Evolutionary conservation across 1,140 invertebrate species (phyloP), one percentile per base, ranked within the genome.

Genomic region (Aphelenchoides avenae): DNA sequence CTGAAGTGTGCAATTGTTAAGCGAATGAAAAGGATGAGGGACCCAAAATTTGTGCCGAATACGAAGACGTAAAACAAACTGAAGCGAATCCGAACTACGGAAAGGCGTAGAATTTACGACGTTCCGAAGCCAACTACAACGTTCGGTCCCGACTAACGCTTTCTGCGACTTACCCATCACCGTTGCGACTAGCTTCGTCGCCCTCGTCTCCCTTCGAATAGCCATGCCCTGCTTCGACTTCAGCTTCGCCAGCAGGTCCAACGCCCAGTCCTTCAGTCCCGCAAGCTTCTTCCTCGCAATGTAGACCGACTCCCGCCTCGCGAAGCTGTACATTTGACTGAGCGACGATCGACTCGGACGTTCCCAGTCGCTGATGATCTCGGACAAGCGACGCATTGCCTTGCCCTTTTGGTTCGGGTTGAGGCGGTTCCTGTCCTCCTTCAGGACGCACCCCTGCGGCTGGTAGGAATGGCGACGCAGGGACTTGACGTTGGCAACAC

Each of bases 191-290:
- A 75, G 47, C 44, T 75, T 75, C 13, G 73, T 75, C 20, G 75
- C 75, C 30, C 75, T 24, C 20, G 74, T 60, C 43, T 75, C 73
- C 26, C 75, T 11, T 13, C 73, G 46, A 46, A 75, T 76, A n/a
- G 75, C 72, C 70, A 77, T 72, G 44, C 73, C 73, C 55, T 75
- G 75, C 30, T 70, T 72, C 3, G 75, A 77, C 46, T 76, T 76
- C 1, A 75, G 50, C 58, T 77, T 77, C n/a, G 72, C 75, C 31
- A 77, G 36, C 7, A 75, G 39, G 40, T 75, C 73, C 13, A 75
- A 54, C 9, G 75, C 73, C 75, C 73, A 77, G 39, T 77, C 73
- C 51, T 75, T 75, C 5, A 75, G 46, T 15, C 73, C 73, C 26
- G 73, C 73, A 15, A 75, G 54, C 37, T 75, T 75, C 31, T 75